Evolutionary conservation across 2,888 invertebrate species (phyloP), one percentile per base, ranked within the genome.

Genomic region (Drosophila algonquin): DNA sequence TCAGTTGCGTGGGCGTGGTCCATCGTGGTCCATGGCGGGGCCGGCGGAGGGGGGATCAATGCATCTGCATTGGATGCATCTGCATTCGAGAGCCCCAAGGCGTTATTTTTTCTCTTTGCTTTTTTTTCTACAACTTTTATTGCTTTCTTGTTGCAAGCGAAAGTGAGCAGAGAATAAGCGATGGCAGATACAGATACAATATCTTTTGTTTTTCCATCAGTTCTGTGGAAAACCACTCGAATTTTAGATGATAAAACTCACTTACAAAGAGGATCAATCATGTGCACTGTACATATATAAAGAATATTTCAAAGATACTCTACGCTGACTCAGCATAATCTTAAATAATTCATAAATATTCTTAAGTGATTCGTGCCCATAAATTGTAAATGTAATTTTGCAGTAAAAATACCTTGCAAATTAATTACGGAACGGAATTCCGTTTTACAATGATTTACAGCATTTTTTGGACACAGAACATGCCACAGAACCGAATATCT

Each of bases 1-100:
- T 88, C 83, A 63, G 62, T 65, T 32, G 76, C 62, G 83, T 80
- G 86, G 83, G 88, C 74, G 86, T 78, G 76, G 72, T 30, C 30
- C 30, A 30, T 8, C 30, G 30, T 2, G 30, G 30, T 8, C 30
- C 8, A n/a, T 24, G 27, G 16, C 30, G 63, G 16, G 40, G 21
- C 21, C 3, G 21, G 21, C 12, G 45, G 14, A 0, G 10, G 3
- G 47, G 57, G n/a, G 21, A 8, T 27, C 32, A 14, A 35, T 50
- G 45, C 67, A 6, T 40, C 6, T 50, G 45, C 67, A 6, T 40
- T 6, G 40, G 35, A 35, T 35, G 35, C 35, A 35, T 14, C 55
- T 56, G 65, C 12, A 35, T 44, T 35, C 46, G 27, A 10, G 40
- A 5, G 35, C 55, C 61, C 60, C 45, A 9, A 60, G 54, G 72